These are phyloP conservation scores for Resseliella maxima DNA, from an alignment of 2,888 invertebrate genomes.

Conservation along the genomic window DNA sequence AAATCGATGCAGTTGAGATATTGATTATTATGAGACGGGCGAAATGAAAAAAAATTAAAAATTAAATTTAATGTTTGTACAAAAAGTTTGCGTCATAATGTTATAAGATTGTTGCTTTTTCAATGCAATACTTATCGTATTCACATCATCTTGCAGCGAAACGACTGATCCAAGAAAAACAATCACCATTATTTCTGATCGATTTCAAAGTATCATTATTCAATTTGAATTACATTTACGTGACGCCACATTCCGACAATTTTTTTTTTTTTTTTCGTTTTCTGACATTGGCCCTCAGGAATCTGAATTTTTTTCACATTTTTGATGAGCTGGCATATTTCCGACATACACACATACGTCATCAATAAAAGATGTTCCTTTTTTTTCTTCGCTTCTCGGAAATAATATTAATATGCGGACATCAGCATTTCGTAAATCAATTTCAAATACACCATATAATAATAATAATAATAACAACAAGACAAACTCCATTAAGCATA, in stretches of 20 bases:
- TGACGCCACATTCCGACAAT: background rate
- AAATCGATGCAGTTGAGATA: background rate
- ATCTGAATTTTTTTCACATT: background rate
- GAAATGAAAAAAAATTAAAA: background rate
- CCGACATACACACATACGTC: background rate
- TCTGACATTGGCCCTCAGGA: background rate
- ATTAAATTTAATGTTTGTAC: background rate
- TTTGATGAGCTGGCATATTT: background rate
- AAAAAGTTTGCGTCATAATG: background rate
- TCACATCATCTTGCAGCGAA: background rate
- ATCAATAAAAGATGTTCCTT: too few species aligned
- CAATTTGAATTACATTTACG: slow-evolving; percentile 41
- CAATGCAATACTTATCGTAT: background rate
- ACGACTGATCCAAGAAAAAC: background rate
- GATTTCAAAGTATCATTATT: slow-evolving; percentile 14
- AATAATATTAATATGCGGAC: too few species aligned
- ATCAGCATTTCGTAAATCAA: background rate
- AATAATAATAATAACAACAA: background rate
- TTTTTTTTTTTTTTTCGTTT: too few species aligned
- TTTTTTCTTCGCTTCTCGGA: background rate
- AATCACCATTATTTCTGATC: slow-evolving; percentile 4
- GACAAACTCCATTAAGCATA: background rate
- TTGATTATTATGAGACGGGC: background rate
- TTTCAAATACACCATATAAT: background rate
- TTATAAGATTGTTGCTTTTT: background rate